Evolutionary conservation across 2,797 vertebrate genomes (phyloP), one percentile per base, ranked within the genome.

Genomic region (Gephyroberyx darwinii): DNA sequence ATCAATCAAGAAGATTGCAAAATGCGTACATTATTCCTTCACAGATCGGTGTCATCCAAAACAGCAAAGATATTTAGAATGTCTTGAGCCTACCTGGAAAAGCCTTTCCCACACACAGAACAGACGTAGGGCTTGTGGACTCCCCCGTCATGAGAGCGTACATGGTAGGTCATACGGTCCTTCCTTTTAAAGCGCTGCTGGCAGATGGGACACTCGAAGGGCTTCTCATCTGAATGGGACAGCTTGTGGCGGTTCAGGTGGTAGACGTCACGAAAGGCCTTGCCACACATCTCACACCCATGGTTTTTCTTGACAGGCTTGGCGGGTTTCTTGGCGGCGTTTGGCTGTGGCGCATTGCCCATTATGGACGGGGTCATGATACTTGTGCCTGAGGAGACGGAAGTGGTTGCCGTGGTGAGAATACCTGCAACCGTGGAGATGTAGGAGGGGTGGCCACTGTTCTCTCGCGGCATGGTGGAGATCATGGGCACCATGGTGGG

Each of bases 271-370:
- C 98, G 94, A 88, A 99, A 99, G 77, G 98, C 98, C 90, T 99
- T 99, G 9, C 98, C 98, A 0, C 98, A 99, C 97, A 99, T 98
- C 91, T 99, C 98, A 6, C 98, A 99, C 17, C 97, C 97, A 0
- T 98, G 98, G 91, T 99, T 99, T 88, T 99, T 99, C 94, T 99
- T 99, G 62, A 99, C 97, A 0, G 96, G 97, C 82, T 99, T 98
- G 88, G 96, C 93, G 16, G 97, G 96, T 83, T 98, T 99, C 93
- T 99, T 99, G 78, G 94, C 93, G 2, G 81, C 84, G 74, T 93
- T 20, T 0, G 95, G 85, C 92, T 95, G 90, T 66, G 93, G 89
- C 90, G 90, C 45, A 4, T 90, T 90, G 22, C 90, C 88, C 90
- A 94, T 93, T 0, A 92, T 78, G 0, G 89, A 80, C 0, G 91